Conservation (phyloP, 37 sponge, comb jelly and placozoan genomes). For the Spongilla lacustris region DNA sequence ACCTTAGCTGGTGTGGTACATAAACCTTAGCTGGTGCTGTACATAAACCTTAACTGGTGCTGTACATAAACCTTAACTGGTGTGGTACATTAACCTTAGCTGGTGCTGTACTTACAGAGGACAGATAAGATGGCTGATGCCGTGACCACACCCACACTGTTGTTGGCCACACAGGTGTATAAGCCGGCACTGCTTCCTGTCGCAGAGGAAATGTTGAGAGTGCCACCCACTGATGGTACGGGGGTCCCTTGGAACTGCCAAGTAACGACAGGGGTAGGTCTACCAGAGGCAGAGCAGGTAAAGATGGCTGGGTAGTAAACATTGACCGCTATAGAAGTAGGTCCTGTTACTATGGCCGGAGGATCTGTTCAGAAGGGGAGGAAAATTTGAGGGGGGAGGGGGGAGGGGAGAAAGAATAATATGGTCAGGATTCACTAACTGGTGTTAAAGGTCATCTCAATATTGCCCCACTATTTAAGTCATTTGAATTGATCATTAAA, state of each 20-base stretch:
- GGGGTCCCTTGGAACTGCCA: slow-evolving; percentile 38
- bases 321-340: slow-evolving; percentile 12
- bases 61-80: too few relatives aligned
- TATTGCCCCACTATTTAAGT: too few relatives aligned
- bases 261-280: slow-evolving; percentile 40
- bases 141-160: slow-evolving; percentile 40
- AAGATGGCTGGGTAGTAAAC: slow-evolving; percentile 10
- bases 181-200: slow-evolving; percentile 23
- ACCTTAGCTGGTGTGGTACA: too few relatives aligned
- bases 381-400: background rate
- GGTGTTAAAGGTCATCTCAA: background rate
- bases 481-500: too few relatives aligned
- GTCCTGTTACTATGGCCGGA: slow-evolving; percentile 36
- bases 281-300: slow-evolving; percentile 48
- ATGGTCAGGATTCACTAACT: background rate
- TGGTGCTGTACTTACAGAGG: slow-evolving; percentile 64
- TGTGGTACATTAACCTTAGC: too few relatives aligned
- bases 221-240: slow-evolving; percentile 16
- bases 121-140: slow-evolving; percentile 49
- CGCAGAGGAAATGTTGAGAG: slow-evolving; percentile 34
- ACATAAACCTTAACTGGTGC: too few relatives aligned
- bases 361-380: slow-evolving; percentile 32
- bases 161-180: slow-evolving; percentile 68
- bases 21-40: too few relatives aligned
- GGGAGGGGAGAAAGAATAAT: background rate